Base-by-base conservation (phyloP, 1,140 invertebrate genomes). In the Calephelis nemesis region DNA sequence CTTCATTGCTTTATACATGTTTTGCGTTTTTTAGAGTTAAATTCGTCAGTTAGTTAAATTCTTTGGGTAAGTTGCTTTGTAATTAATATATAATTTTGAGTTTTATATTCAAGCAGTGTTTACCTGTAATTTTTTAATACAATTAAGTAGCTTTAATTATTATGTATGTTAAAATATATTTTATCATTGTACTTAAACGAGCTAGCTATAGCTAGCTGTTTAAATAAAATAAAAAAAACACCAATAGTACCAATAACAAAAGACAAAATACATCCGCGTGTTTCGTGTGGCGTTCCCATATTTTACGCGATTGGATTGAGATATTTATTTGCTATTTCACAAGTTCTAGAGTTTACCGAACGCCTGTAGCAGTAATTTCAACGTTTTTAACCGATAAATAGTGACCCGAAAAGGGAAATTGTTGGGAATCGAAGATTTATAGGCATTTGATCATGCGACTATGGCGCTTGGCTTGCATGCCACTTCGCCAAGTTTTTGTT, bases 321-420 rank as follows among this genome's bases (percentile, higher is more conserved):
- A 84, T 86, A 83, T 85, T 83, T 85, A 85, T 85, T 82, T 72
- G 71, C 73, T 83, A 83, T 82, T 86, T 83, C 74, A 81, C 82
- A 86, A 86, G 75, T 86, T 82, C 71, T 73, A 74, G 73, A 74
- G 74, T 75, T 74, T 75, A 79, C 75, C 74, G 71, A 71, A 66
- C 73, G 65, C 70, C 62, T 63, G 49, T 65, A 52, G 67, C 71
- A 76, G 76, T 80, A 80, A 80, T 80, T 80, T 78, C 64, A 74
- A 73, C 76, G 76, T 82, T 82, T 82, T 82, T 82, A 76, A 80
- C 77, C 76, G 76, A 80, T 80, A 80, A 80, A 77, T 78, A 73
- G 72, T 74, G 76, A 77, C 72, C 76, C 78, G 74, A 78, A 80
- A 78, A 76, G 74, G 69, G 70, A 78, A 79, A 78, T 78, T 80